Conservation (phyloP, 1,140 invertebrate genomes). For the Tetramorium alpestre region DNA sequence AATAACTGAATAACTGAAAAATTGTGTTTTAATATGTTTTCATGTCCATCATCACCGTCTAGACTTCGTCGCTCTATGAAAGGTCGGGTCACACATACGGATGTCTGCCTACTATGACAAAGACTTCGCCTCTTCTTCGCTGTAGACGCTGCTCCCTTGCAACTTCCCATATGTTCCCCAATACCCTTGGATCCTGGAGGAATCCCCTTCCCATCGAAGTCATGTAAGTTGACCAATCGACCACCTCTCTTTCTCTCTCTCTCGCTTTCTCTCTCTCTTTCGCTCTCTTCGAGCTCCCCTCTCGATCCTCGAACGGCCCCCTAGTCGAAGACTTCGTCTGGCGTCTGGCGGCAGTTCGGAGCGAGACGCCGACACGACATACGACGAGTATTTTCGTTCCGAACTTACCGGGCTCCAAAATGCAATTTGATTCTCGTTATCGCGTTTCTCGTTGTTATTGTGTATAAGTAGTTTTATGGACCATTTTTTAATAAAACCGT, state of each 20-base stretch:
- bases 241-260: slow-evolving; percentile 27
- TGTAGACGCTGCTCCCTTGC: neutral
- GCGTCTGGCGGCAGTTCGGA: slow-evolving; percentile 70
- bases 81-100: neutral
- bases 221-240: slow-evolving; percentile 68
- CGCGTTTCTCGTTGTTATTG: neutral
- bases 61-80: neutral
- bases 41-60: neutral
- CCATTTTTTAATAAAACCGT: neutral
- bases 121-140: neutral
- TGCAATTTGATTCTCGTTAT: neutral
- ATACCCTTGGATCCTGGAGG: slow-evolving; percentile 52
- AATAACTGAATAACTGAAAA: too few species aligned
- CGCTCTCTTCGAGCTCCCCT: slow-evolving; percentile 27
- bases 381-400: slow-evolving; percentile 38
- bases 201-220: slow-evolving; percentile 58
- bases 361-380: slow-evolving; percentile 54
- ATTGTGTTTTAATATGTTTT: neutral
- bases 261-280: slow-evolving; percentile 32
- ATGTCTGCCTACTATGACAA: neutral
- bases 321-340: slow-evolving; percentile 70
- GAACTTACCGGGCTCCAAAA: neutral
- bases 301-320: slow-evolving; percentile 61
- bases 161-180: slow-evolving; percentile 64
- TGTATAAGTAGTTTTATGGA: neutral